These are phyloP conservation scores for Calliphora vomitoria DNA, from an alignment of 2,888 invertebrate genomes.

Conservation along the genomic window DNA sequence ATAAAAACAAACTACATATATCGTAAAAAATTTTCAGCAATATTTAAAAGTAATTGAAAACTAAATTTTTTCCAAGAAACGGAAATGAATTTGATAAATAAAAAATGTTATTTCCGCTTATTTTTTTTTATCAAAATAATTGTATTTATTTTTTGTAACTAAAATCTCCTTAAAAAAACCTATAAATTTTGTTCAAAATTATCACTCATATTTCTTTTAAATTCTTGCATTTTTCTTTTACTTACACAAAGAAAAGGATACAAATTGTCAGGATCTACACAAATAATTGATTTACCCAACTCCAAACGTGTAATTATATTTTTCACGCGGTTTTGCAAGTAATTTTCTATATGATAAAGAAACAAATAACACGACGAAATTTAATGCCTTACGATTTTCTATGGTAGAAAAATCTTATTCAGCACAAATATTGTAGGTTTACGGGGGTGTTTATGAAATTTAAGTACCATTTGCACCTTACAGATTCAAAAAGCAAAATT, in stretches of 20 bases:
- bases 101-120: slow-evolving; percentile 20
- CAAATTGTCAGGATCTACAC: slow-evolving; percentile 63
- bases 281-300: slow-evolving; percentile 64
- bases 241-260: slow-evolving; percentile 45
- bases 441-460: slow-evolving; percentile 71
- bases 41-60: no score
- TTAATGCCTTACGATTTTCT: slow-evolving; percentile 60
- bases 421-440: not conserved
- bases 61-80: not conserved
- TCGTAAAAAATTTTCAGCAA: no score
- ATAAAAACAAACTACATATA: no score
- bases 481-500: not conserved
- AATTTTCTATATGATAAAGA: not conserved
- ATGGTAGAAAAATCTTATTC: slow-evolving; percentile 9
- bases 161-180: slow-evolving; percentile 9
- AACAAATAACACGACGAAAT: slow-evolving; percentile 54
- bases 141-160: not conserved
- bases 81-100: slow-evolving; percentile 2
- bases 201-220: slow-evolving; percentile 40
- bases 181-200: slow-evolving; percentile 1
- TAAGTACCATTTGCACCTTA: slow-evolving; percentile 71
- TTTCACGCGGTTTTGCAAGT: slow-evolving; percentile 67
- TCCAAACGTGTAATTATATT: slow-evolving; percentile 59
- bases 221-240: not conserved
- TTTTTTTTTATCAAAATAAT: slow-evolving; percentile 20